These are phyloP conservation scores for Styela plicata DNA, from an alignment of 23 tunicate genomes.

Conservation along the genomic window DNA sequence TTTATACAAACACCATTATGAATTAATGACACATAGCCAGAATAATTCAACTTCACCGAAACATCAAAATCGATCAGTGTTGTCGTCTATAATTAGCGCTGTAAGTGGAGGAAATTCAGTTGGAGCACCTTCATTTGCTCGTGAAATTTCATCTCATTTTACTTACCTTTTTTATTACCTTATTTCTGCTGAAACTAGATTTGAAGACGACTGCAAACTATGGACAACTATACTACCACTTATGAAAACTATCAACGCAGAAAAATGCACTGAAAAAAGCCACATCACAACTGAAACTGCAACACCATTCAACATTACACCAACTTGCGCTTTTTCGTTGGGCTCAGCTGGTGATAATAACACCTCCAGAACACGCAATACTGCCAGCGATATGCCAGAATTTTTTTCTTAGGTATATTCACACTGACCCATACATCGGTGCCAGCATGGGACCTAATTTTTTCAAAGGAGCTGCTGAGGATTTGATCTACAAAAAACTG, in stretches of 20 bases:
- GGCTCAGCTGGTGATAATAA: conserved; percentile 56
- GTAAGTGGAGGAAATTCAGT: conserved; percentile 15
- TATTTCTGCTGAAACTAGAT: conserved; percentile 21
- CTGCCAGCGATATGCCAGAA: conserved; percentile 58
- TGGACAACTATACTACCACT: conserved; percentile 57
- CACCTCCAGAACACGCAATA: conserved; percentile 57
- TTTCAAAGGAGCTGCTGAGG: conserved; percentile 4
- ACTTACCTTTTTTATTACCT: conserved; percentile 13
- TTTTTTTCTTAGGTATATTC: conserved; percentile 67
- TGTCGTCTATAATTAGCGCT: conserved; percentile 6
- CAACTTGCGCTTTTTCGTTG: conserved; percentile 68
- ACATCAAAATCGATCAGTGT: conserved; percentile 33
- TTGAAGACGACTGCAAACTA: conserved; percentile 74
- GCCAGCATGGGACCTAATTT: conserved; percentile 11
- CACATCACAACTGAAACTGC: conserved; percentile 35
- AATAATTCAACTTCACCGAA: conserved; percentile 7
- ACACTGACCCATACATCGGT: background rate
- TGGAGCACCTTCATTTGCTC: conserved; percentile 12
- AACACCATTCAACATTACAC: conserved; percentile 22
- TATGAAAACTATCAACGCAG: conserved; percentile 40
- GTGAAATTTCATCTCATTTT: background rate
- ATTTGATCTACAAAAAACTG: conserved; percentile 2
- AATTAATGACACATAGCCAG: conserved; percentile 10
- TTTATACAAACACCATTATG: background rate
- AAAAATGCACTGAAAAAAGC: conserved; percentile 58